Base-by-base conservation (phyloP, 1,140 invertebrate species). In the Pseudobourletiella spinata region DNA sequence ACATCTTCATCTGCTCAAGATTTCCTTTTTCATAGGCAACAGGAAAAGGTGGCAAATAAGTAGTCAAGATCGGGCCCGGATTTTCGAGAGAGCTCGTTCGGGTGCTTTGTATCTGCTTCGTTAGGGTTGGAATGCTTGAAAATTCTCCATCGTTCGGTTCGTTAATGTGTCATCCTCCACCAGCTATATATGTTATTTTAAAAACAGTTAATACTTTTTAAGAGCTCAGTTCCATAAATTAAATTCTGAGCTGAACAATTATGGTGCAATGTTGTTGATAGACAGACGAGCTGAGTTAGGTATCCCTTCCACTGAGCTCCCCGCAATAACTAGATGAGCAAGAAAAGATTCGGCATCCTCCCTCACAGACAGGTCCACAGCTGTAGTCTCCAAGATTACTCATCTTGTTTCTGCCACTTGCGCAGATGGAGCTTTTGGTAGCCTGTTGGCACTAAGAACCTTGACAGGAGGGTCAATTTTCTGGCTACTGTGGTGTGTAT, bases 11-110 rank as follows among this genome's bases (percentile, higher is more conserved):
- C 77, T 98, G 95, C 1, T 95, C 95, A 60, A 85, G 81, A 76
- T 98, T 98, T 59, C 95, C 95, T 58, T 91, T 83, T 8, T 94
- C 95, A 76, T 92, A 94, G 16, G 88, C 89, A 22, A 98, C 85
- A 22, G 91, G 95, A 16, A 95, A 98, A 78, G 98, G 98, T 15
- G n/a, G 84, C 87, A 8, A 94, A 87, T 73, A 96, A 98, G 76
- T 92, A 89, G 67, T 95, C 89, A 0, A 95, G 74, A 50, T 86
- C n/a, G n/a, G n/a, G n/a, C n/a, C n/a, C n/a, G n/a, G n/a, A n/a
- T n/a, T n/a, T n/a, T n/a, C n/a, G n/a, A n/a, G n/a, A n/a, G n/a
- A n/a, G n/a, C n/a, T n/a, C n/a, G n/a, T n/a, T n/a, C n/a, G n/a
- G n/a, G n/a, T n/a, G n/a, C n/a, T n/a, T n/a, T n/a, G n/a, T n/a